These are phyloP conservation scores for Fulica atra DNA, from an alignment of 2,113 vertebrate species.

Conservation along the genomic window DNA sequence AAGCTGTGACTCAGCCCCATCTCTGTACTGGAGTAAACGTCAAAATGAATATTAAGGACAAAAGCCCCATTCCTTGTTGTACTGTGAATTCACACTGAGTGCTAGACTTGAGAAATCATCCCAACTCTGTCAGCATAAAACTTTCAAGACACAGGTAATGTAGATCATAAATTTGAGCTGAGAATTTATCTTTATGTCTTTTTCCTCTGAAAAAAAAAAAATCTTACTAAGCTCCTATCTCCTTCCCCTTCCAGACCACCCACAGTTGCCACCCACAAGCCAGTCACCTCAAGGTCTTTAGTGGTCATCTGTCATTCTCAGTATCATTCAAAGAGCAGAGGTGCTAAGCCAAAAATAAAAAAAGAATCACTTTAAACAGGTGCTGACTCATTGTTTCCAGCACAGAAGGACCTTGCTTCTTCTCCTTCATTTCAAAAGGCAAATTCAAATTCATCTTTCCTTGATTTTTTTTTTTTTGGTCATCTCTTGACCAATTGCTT, in stretches of 20 bases:
- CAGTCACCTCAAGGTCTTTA: background rate
- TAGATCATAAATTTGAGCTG: background rate
- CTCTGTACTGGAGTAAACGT: background rate
- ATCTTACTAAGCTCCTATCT: background rate
- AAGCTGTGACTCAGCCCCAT: conserved; percentile 9
- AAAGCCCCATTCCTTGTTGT: background rate
- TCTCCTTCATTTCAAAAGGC: background rate
- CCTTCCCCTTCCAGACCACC: conserved; percentile 16
- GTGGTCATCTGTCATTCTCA: background rate
- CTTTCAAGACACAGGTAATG: conserved; percentile 26
- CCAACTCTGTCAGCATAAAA: background rate
- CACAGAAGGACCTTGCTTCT: background rate
- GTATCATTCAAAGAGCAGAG: background rate
- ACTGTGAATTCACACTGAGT: background rate
- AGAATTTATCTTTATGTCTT: background rate
- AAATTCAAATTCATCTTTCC: background rate
- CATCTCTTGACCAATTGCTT: background rate
- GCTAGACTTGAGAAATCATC: background rate
- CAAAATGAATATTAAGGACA: background rate
- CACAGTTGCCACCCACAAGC: background rate
- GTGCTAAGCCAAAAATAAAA: background rate
- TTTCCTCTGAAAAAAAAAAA: conserved; percentile 17
- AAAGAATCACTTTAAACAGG: background rate
- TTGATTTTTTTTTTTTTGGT: background rate
- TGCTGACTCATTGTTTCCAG: background rate